These are phyloP conservation scores for Chorisops tibialis DNA, from an alignment of 2,888 invertebrate genomes.

Conservation along the genomic window DNA sequence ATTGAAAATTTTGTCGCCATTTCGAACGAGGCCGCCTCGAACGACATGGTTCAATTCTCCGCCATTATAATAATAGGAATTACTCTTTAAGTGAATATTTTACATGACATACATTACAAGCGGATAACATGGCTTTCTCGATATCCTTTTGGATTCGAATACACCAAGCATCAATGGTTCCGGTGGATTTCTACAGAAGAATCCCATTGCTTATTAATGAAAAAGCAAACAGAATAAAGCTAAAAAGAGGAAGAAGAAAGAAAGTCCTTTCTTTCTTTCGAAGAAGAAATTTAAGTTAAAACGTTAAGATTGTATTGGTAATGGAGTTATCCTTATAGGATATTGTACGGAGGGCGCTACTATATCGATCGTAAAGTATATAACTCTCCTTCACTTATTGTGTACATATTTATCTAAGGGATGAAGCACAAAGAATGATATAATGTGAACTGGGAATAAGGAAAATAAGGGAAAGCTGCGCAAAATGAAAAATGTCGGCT, in stretches of 20 bases:
- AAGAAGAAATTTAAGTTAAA: slow-evolving; percentile 3
- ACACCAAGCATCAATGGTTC: slow-evolving; percentile 4
- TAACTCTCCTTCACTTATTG: slow-evolving; percentile 3
- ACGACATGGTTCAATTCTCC: background rate
- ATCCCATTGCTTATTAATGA: slow-evolving; percentile 22
- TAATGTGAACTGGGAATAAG: slow-evolving; percentile 8
- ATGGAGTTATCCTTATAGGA: background rate
- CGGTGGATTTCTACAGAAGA: slow-evolving; percentile 16
- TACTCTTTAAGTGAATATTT: slow-evolving; percentile 13
- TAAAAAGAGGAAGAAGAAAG: background rate
- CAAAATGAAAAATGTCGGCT: slow-evolving; percentile 25
- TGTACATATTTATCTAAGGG: background rate
- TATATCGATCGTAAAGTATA: slow-evolving; percentile 23
- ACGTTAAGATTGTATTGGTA: slow-evolving; percentile 5
- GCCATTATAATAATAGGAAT: slow-evolving; percentile 18
- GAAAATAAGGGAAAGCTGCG: slow-evolving; percentile 19
- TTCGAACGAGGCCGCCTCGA: too few relatives aligned
- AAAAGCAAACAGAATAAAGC: background rate
- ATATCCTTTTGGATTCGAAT: background rate
- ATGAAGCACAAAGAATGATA: background rate
- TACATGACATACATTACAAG: slow-evolving; percentile 13
- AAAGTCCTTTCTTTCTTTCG: too few relatives aligned
- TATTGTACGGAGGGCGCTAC: background rate
- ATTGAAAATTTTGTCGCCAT: too few relatives aligned
- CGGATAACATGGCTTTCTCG: background rate